Conservation (phyloP, 2,797 vertebrate genomes). For the Sebastes dallii region DNA sequence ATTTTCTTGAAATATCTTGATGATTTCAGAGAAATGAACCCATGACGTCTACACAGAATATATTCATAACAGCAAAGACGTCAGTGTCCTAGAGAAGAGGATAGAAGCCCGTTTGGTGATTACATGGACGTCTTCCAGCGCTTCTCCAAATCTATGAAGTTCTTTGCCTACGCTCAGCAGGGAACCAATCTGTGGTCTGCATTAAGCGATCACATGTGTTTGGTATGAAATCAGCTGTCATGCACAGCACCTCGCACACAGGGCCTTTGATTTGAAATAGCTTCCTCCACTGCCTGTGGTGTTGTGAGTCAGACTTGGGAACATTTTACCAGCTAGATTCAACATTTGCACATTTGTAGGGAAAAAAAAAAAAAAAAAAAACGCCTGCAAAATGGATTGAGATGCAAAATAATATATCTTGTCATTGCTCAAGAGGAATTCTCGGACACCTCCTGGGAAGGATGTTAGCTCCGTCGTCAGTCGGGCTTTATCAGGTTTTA, state of each 20-base stretch:
- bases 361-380: too few relatives aligned
- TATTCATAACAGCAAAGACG: background rate
- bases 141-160: background rate
- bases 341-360: background rate
- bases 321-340: background rate
- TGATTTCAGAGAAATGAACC: background rate
- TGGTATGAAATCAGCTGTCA: conserved; percentile 13
- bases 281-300: background rate
- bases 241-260: background rate
- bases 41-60: background rate
- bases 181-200: background rate
- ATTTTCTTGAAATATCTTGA: background rate
- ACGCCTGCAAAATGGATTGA: background rate
- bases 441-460: background rate
- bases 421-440: background rate
- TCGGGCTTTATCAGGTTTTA: background rate
- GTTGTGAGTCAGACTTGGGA: background rate
- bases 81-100: background rate
- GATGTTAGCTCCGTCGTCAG: background rate
- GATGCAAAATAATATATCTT: background rate
- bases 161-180: background rate
- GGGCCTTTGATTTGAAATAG: conserved; percentile 39
- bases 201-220: background rate
- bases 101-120: background rate
- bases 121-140: background rate